Conservation (phyloP, 2,888 invertebrate species). For the Cylloceria caligata region DNA sequence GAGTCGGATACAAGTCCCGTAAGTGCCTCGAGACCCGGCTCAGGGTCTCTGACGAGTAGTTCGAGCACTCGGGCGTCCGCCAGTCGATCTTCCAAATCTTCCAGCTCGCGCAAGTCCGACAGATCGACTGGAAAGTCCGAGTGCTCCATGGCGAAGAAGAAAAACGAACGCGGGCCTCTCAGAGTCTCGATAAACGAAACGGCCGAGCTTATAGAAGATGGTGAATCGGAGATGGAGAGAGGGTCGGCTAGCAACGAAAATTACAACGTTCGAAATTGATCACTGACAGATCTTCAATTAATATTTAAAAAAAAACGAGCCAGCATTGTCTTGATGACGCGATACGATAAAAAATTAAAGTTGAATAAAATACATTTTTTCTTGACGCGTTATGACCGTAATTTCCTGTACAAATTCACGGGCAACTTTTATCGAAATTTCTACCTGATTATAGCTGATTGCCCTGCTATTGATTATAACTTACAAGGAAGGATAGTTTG, state of each 20-base stretch:
- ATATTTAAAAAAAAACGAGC: background rate
- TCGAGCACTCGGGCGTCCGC: conserved; percentile 74
- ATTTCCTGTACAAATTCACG: background rate
- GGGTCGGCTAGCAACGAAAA: conserved; percentile 48
- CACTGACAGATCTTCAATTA: background rate
- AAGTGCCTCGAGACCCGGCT: conserved; percentile 76
- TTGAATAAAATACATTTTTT: background rate
- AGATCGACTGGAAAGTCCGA: conserved; percentile 74
- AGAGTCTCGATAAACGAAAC: conserved; percentile 85
- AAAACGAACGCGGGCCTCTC: conserved; percentile 78
- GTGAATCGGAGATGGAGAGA: conserved; percentile 67
- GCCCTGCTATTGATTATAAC: too few species aligned
- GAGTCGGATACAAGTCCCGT: conserved; percentile 77
- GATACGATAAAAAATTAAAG: too few species aligned
- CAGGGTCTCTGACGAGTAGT: conserved; percentile 79
- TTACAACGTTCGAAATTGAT: conserved; percentile 14
- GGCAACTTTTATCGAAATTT: background rate
- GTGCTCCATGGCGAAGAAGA: conserved; percentile 77
- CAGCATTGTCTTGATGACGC: background rate
- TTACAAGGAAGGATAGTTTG: too few species aligned
- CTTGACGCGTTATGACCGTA: background rate
- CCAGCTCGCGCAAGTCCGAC: conserved; percentile 73
- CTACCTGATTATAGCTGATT: background rate
- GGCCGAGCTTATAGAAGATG: conserved; percentile 83
- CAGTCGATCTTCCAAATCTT: conserved; percentile 76